Conservation (phyloP, 2,888 invertebrate genomes). For the Callinectes sapidus region DNA sequence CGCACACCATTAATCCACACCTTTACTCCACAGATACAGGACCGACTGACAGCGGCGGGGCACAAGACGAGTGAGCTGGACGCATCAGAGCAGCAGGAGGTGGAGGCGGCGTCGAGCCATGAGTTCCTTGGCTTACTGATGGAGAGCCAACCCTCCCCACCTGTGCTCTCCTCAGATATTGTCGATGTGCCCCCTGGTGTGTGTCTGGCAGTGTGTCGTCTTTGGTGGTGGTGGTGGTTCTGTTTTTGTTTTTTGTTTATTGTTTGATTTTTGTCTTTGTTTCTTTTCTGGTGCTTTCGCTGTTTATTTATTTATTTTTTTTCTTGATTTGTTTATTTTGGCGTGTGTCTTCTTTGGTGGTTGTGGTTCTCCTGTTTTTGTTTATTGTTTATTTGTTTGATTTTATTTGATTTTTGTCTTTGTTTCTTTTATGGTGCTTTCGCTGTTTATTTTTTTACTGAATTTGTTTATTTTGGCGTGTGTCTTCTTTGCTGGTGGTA, state of each 20-base stretch:
- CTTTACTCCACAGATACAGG: conserved; percentile 32
- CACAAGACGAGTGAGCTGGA: conserved; percentile 22
- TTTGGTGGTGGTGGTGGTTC: background rate
- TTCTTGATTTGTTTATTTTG: background rate
- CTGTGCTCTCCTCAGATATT: background rate
- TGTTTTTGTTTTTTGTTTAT: background rate
- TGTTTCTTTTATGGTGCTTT: too few relatives aligned
- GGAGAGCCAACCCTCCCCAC: conserved; percentile 40
- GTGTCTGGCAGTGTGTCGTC: too few relatives aligned
- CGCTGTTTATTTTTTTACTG: too few relatives aligned
- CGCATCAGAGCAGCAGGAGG: conserved; percentile 30
- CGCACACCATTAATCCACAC: too few relatives aligned
- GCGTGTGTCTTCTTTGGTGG: too few relatives aligned
- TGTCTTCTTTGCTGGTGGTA: too few relatives aligned
- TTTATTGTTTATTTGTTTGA: too few relatives aligned
- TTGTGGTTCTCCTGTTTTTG: too few relatives aligned
- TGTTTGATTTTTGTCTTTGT: background rate
- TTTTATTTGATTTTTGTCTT: too few relatives aligned
- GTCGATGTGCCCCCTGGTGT: conserved; percentile 52
- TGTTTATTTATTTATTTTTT: background rate
- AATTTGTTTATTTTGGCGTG: too few relatives aligned
- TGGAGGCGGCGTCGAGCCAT: conserved; percentile 63
- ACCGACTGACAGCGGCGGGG: conserved; percentile 34
- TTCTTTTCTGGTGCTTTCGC: background rate
- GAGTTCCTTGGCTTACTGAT: conserved; percentile 45